phyloP scores from a whole-genome alignment of 2,888 invertebrate genomes.

The Aethes cnicana region DNA sequence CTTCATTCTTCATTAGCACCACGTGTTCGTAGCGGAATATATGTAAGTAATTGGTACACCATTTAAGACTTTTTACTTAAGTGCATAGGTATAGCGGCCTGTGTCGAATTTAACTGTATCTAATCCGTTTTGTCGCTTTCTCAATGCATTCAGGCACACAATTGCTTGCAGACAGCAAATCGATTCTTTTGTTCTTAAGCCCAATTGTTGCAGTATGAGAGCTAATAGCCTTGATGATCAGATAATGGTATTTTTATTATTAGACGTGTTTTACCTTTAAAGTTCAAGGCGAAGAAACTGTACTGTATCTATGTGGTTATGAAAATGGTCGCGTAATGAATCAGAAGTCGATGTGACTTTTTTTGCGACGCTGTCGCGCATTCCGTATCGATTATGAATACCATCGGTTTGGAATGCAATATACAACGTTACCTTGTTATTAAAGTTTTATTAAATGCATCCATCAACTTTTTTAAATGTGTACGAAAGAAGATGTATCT shows the following conservation, averaged over 20 bases:
- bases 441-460: slow-evolving; percentile 12
- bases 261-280: slow-evolving; percentile 9
- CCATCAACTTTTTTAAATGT: no score
- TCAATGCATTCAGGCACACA: slow-evolving; percentile 13
- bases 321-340: slow-evolving; percentile 5
- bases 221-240: slow-evolving; percentile 19
- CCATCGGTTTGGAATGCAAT: slow-evolving; percentile 4
- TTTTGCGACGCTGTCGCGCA: not conserved
- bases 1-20: no score
- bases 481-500: no score
- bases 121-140: slow-evolving; percentile 15
- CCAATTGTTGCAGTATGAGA: slow-evolving; percentile 7
- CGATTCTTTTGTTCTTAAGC: slow-evolving; percentile 26
- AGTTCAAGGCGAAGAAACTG: slow-evolving; percentile 10
- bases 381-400: slow-evolving; percentile 13
- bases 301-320: slow-evolving; percentile 6
- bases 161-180: slow-evolving; percentile 17
- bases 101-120: slow-evolving; percentile 2
- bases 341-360: not conserved
- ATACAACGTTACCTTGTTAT: not conserved
- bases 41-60: no score
- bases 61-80: no score
- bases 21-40: no score
- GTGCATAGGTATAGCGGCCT: no score
- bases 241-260: slow-evolving; percentile 10